These are phyloP conservation scores for Sporophila hypoxantha DNA, from an alignment of 2,113 vertebrate species.

Conservation along the genomic window DNA sequence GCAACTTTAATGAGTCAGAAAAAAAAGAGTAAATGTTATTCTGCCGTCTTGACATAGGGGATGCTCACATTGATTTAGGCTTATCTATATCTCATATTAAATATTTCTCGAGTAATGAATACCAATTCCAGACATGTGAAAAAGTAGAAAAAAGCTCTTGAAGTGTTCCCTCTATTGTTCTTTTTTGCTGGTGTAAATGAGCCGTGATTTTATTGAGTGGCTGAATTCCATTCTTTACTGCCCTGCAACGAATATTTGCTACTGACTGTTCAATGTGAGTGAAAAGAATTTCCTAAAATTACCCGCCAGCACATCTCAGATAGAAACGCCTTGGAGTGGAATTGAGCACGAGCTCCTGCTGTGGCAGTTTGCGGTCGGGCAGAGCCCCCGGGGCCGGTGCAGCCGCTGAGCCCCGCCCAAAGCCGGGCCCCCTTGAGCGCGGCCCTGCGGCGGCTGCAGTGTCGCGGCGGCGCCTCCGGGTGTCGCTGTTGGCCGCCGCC, in stretches of 20 bases:
- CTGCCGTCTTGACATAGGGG: rapidly evolving
- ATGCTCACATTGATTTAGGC: not conserved
- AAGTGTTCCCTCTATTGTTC: rapidly evolving
- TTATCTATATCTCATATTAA: too few species aligned
- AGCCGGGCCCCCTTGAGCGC: too few species aligned
- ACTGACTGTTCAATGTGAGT: not conserved
- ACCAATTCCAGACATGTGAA: rapidly evolving
- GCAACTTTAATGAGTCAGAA: not conserved
- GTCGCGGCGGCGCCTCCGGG: too few species aligned
- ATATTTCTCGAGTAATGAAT: too few species aligned
- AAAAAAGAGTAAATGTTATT: too few species aligned
- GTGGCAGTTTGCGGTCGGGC: too few species aligned
- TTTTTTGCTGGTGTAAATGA: rapidly evolving
- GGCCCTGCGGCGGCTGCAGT: too few species aligned
- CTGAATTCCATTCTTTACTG: not conserved
- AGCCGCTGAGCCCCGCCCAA: too few species aligned
- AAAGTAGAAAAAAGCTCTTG: rapidly evolving
- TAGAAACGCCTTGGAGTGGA: not conserved
- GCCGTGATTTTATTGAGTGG: rapidly evolving
- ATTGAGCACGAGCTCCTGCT: too few species aligned
- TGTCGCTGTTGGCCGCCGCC: too few species aligned
- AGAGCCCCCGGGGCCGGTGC: too few species aligned
- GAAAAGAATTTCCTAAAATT: rapidly evolving
- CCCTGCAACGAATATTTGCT: not conserved
- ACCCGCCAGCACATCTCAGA: not conserved